Evolutionary conservation across 2,113 vertebrate genomes (phyloP), one percentile per base, ranked within the genome.

Genomic region (Clupea harengus): DNA sequence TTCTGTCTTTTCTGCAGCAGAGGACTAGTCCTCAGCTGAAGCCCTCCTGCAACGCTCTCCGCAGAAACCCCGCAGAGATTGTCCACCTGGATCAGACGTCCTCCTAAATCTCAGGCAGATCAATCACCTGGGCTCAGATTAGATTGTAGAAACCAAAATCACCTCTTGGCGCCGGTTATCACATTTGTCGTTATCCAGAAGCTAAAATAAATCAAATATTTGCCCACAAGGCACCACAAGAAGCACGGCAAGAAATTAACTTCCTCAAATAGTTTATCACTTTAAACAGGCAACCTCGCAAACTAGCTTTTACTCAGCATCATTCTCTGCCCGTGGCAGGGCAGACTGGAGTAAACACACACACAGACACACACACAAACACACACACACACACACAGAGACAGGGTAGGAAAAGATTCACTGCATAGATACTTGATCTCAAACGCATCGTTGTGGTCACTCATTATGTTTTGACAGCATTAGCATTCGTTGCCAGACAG

Each of bases 391-490:
- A 72, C 64, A 72, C 64, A 72, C 64, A 28, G 25, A 72, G 11
- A 72, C 8, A 72, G 89, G 18, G 92, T 88, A 89, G 85, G 89
- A 91, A 89, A 89, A 87, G 92, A 92, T 89, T 92, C 92, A 91
- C 90, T 93, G 93, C 93, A 94, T 84, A 67, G 93, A 92, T 91
- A 94, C 92, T 93, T 90, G 89, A 91, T 88, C 80, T 67, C 87
- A 90, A 81, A 64, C 81, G 57, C 49, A 86, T 54, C 81, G 64
- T 87, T 88, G 82, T 83, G 67, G 81, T 87, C 75, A 67, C 57
- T 83, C 25, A 72, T 32, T 78, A 84, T 89, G 64, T 85, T 82
- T 28, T 49, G 45, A n/a, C 45, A 47, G 57, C 57, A 18, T 9
- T 13, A 13, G 46, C 39, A 39, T 39, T 39, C 39, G 39, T 39